Conservation (phyloP, 2,888 invertebrate genomes). For the Netelia fuscicornis region DNA sequence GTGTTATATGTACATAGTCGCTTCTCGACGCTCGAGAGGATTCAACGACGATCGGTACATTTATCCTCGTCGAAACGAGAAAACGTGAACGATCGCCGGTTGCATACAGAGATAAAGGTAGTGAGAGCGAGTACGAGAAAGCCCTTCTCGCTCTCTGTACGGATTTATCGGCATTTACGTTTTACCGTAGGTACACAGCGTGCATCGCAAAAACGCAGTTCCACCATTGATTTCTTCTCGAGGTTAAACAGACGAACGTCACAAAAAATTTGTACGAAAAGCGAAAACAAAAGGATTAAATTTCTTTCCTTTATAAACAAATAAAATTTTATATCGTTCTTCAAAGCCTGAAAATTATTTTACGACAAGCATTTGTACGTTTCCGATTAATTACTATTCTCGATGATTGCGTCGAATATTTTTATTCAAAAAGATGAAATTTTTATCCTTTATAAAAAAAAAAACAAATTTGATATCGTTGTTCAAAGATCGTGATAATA, state of each 20-base stretch:
- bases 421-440: too few relatives aligned
- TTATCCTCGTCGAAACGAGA: slow-evolving; percentile 53
- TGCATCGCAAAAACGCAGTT: slow-evolving; percentile 3
- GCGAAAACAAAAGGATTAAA: not conserved
- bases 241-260: slow-evolving; percentile 13
- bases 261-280: not conserved
- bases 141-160: slow-evolving; percentile 31
- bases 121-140: not conserved
- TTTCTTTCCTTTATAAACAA: not conserved
- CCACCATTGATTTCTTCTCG: slow-evolving; percentile 21
- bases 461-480: too few relatives aligned
- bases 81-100: slow-evolving; percentile 35
- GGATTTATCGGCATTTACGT: slow-evolving; percentile 54
- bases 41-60: slow-evolving; percentile 49
- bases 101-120: not conserved
- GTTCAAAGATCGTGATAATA: too few relatives aligned
- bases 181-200: slow-evolving; percentile 7
- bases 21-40: not conserved
- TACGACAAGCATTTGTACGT: not conserved
- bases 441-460: too few relatives aligned
- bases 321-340: not conserved
- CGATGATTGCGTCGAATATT: not conserved
- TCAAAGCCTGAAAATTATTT: not conserved
- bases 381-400: not conserved
- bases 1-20: slow-evolving; percentile 22